phyloP scores from a whole-genome alignment of 2,113 vertebrate species.

The Onychostoma macrolepis region DNA sequence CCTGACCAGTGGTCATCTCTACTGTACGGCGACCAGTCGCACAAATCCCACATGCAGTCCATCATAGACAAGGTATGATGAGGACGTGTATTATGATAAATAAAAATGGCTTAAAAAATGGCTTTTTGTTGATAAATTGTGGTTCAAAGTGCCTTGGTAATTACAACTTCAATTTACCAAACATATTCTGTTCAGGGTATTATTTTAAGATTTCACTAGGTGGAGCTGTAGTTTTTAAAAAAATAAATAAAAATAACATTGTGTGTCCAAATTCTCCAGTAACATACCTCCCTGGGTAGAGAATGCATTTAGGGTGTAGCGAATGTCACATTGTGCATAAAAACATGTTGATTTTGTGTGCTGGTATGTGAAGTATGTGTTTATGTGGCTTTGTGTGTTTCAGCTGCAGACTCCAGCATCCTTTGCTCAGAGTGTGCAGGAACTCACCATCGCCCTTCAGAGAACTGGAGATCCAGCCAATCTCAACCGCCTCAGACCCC shows the following conservation, averaged over 20 bases:
- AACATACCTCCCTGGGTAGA: not conserved
- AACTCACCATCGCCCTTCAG: slow-evolving; percentile 97
- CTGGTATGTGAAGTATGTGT: not conserved
- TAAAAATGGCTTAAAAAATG: not conserved
- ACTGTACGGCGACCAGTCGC: slow-evolving; percentile 95
- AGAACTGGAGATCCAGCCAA: slow-evolving; percentile 97
- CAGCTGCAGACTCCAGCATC: slow-evolving; percentile 99
- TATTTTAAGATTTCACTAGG: slow-evolving; percentile 8
- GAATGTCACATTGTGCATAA: not conserved
- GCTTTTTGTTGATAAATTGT: not conserved
- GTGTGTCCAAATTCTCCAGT: too few relatives aligned
- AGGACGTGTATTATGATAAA: not conserved
- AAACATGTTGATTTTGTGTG: not conserved
- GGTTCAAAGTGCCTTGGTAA: not conserved
- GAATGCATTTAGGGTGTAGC: not conserved
- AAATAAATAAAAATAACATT: too few relatives aligned
- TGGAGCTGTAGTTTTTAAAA: slow-evolving; percentile 15
- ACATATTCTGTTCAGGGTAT: not conserved
- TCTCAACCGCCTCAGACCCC: slow-evolving; percentile 93
- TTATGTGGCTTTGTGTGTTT: slow-evolving; percentile 30
- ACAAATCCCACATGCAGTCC: slow-evolving; percentile 99
- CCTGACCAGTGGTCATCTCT: slow-evolving; percentile 98
- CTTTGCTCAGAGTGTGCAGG: slow-evolving; percentile 98
- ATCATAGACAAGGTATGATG: slow-evolving; percentile 94
- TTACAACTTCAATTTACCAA: not conserved